phyloP scores from a whole-genome alignment of 2,113 vertebrate species.

The Syngnathus floridae region DNA sequence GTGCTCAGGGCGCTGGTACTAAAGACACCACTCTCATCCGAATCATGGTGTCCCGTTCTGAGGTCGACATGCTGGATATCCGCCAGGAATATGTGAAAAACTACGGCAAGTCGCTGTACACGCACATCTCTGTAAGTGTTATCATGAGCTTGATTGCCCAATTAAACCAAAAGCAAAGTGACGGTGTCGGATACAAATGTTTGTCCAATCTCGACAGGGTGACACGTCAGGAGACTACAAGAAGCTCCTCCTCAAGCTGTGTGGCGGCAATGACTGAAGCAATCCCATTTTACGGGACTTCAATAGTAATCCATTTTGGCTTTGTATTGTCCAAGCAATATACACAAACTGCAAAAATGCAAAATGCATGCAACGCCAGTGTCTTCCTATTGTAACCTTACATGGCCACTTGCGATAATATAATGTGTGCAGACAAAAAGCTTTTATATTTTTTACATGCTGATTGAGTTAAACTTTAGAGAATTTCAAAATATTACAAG shows the following conservation, averaged over 20 bases:
- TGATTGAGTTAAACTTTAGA: slow-evolving; percentile 4
- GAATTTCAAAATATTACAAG: slow-evolving; percentile 8
- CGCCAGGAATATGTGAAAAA: slow-evolving; percentile 81
- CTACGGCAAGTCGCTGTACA: slow-evolving; percentile 88
- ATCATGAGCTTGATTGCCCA: background rate
- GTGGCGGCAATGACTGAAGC: slow-evolving; percentile 87
- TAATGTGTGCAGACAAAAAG: slow-evolving; percentile 9
- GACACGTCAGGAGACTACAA: slow-evolving; percentile 96
- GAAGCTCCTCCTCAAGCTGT: slow-evolving; percentile 91
- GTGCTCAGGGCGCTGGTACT: slow-evolving; percentile 81
- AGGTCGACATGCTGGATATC: slow-evolving; percentile 90
- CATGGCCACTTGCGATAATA: slow-evolving; percentile 20
- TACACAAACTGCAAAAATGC: slow-evolving; percentile 36
- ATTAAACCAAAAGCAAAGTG: background rate
- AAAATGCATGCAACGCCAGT: slow-evolving; percentile 51
- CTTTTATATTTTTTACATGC: slow-evolving; percentile 39
- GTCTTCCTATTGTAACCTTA: slow-evolving; percentile 1
- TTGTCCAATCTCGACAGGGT: slow-evolving; percentile 67
- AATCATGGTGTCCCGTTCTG: slow-evolving; percentile 92
- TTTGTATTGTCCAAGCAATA: slow-evolving; percentile 19
- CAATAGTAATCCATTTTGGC: slow-evolving; percentile 18
- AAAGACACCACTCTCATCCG: slow-evolving; percentile 91
- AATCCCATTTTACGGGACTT: slow-evolving; percentile 2
- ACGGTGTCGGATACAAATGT: background rate
- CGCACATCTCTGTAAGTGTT: slow-evolving; percentile 82